Evolutionary conservation across 2,888 invertebrate species (phyloP), one percentile per base, ranked within the genome.

Genomic region (Cryptocheilus praepositus): DNA sequence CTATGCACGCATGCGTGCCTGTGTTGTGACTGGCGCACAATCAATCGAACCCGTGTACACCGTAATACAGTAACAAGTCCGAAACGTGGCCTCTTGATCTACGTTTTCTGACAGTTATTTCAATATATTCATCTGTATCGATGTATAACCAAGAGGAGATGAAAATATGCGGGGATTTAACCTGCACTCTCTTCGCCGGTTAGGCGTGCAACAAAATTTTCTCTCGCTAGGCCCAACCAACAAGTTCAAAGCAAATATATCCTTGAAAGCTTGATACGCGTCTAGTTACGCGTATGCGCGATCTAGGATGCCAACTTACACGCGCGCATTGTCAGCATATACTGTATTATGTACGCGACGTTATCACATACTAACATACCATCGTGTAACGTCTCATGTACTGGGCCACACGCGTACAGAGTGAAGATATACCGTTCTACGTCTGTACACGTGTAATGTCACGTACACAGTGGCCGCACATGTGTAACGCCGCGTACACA

Each of bases 11-110:
- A 22, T 21, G 11, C 16, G 53, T 25, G 28, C 28, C 22, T 16
- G 22, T 54, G 36, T 54, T 18, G 54, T 28, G 54, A 36, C 22
- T 36, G 54, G n/a, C 16, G 25, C 16, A 28, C 36, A 28, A 54
- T 22, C 28, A 28, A 53, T 53, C n/a, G 22, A n/a, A 21, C 25
- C 22, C 21, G 54, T 16, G 36, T 25, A 36, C 25, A 54, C 25
- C 54, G 54, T n/a, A 16, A 5, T 16, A 54, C 28, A 54, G 36
- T 36, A 36, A 13, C 54, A 54, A 36, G 18, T 18, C n/a, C 22
- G 11, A 54, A 54, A 25, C 11, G 54, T 54, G n/a, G 3, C 16
- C 49, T 1, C 49, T 5, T 45, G 19, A 11, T 52, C 15, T 52
- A 5, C 25, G 19, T 53, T 3, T n/a, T 25, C 25, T 25, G 2